Evolutionary conservation across 2,888 invertebrate genomes (phyloP), one percentile per base, ranked within the genome.

Genomic region (Campoletis raptor): DNA sequence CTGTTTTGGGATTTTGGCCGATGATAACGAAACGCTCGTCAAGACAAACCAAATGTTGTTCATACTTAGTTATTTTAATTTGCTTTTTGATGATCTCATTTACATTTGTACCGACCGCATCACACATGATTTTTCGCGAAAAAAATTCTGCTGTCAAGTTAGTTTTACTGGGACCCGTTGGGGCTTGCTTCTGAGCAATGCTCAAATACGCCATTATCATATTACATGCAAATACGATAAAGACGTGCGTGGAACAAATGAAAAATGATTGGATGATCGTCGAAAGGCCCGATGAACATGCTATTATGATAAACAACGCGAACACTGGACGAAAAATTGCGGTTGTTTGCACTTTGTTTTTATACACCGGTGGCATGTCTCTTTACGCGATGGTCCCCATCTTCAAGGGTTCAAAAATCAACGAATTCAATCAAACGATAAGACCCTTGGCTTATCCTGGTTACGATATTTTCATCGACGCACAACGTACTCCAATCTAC

Each of bases 331-430:
- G 57, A 37, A 82, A 86, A 15, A 74, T 92, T 0, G 84, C 90
- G 0, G 37, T 89, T 0, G 48, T 90, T 9, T 91, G 92, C 67
- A 89, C 88, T 0, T 6, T 69, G 3, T 92, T 92, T 69, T 91
- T 92, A 89, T 92, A 90, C 67, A 89, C 82, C 40, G 86, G 86
- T 54, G 87, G 86, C 15, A 36, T 88, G 48, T 77, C 80, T 18
- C 86, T 87, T 81, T 78, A 85, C 73, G 80, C 82, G 42, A 74
- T 80, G 67, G 81, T 86, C 36, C 88, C 87, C 10, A 78, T 89
- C 15, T 42, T 69, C 15, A 69, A 69, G 4, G 86, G 78, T 18
- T 2, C 30, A 30, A 30, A 30, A 30, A 3, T 30, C 30, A 30
- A 30, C 30, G 30, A 30, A 3, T 30, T 30, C 30, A 30, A 30